Percentiles rank a stretch among this genome's conserved stretches.
Evolutionary conservation across 2,888 invertebrate genomes (phyloP).

Genomic region (Sthenelais limicola): DNA sequence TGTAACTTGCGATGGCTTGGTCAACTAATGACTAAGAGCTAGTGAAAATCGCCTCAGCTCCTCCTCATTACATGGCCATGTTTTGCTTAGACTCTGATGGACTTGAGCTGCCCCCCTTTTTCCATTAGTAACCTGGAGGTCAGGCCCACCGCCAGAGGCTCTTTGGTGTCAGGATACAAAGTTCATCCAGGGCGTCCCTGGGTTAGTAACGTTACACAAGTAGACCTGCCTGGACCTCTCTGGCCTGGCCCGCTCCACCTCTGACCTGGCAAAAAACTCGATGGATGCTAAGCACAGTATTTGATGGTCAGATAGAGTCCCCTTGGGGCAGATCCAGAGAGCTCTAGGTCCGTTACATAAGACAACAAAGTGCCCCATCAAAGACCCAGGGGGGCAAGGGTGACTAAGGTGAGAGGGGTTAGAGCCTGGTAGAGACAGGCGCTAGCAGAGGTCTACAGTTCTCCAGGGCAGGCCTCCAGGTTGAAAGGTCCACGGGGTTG

Average conservation of each 20-base stretch:
- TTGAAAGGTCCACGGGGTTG: too few relatives aligned
- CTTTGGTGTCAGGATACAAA: conserved; percentile 12
- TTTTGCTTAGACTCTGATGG: too few relatives aligned
- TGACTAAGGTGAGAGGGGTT: background rate
- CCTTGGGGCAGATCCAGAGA: background rate
- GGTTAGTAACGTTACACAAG: conserved; percentile 33
- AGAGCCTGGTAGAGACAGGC: background rate
- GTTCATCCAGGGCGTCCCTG: background rate
- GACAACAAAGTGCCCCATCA: conserved; percentile 33
- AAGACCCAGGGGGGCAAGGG: conserved; percentile 19
- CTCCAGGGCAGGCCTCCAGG: too few relatives aligned
- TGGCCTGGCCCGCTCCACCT: background rate
- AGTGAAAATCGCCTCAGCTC: too few relatives aligned
- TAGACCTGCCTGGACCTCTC: background rate
- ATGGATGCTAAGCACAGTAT: conserved; percentile 30
- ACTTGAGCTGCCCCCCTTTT: too few relatives aligned
- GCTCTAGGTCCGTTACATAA: conserved; percentile 26
- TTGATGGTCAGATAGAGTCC: too few relatives aligned
- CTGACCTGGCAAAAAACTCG: conserved; percentile 21
- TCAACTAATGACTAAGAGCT: too few relatives aligned
- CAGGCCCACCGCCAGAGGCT: conserved; percentile 27
- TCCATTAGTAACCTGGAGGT: conserved; percentile 39
- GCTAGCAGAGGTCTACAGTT: conserved; percentile 6
- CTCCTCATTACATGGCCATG: too few relatives aligned
- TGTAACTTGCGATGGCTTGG: too few relatives aligned